phyloP scores from a whole-genome alignment of 2,797 vertebrate species.

The Thaleichthys pacificus region DNA sequence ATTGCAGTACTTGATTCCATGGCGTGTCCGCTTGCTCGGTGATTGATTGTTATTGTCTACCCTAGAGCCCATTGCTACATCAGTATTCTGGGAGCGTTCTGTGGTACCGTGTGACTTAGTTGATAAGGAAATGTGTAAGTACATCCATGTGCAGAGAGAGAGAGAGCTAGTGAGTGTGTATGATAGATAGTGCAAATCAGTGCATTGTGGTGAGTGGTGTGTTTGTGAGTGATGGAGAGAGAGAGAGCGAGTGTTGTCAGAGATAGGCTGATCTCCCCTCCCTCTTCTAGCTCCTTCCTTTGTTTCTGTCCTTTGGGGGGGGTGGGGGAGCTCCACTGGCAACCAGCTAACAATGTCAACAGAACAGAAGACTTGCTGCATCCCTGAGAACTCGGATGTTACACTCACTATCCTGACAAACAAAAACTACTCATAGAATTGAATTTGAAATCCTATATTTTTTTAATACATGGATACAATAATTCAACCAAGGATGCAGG shows the following conservation, averaged over 20 bases:
- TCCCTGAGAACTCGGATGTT: conserved; percentile 55
- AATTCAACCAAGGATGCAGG: no score
- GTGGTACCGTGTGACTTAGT: conserved; percentile 30
- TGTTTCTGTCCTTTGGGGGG: conserved; percentile 69
- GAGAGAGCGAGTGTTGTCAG: conserved; percentile 73
- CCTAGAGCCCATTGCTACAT: conserved; percentile 35
- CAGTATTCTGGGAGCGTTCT: conserved; percentile 15
- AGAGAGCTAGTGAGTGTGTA: conserved; percentile 24
- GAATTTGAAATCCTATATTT: no score
- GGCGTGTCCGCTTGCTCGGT: conserved; percentile 49
- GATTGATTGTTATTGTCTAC: conserved; percentile 45
- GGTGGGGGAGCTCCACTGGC: conserved; percentile 61
- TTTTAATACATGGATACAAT: no score
- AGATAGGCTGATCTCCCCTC: conserved; percentile 71
- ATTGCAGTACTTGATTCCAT: not conserved
- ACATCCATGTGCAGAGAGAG: conserved; percentile 37
- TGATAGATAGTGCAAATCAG: conserved; percentile 59
- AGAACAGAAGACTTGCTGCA: conserved; percentile 67
- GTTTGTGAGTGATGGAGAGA: conserved; percentile 10
- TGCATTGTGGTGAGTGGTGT: conserved; percentile 14
- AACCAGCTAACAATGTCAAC: conserved; percentile 74
- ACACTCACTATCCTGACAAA: conserved; percentile 12
- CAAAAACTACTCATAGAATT: not conserved
- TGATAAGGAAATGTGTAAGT: conserved; percentile 37
- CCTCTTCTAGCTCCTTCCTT: conserved; percentile 68